A percentile compares a stretch with the other conserved stretches of the same genome.
Conservation (phyloP, 1,140 invertebrate species). For the Lethocerus indicus region DNA sequence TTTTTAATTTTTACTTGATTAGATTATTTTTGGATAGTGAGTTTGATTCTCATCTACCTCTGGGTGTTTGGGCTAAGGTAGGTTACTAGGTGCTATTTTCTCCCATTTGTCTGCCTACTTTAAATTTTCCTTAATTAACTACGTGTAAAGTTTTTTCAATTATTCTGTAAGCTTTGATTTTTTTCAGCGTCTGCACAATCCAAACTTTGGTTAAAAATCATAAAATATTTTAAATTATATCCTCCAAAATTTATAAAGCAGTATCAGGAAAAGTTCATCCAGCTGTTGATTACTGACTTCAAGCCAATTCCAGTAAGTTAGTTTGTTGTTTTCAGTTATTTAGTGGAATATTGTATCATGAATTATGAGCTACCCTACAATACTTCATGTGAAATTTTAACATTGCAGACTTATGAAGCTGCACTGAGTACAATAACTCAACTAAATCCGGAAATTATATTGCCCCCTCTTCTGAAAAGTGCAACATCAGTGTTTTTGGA, state of each 20-base stretch:
- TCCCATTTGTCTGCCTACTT: no score
- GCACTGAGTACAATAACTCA: conserved; percentile 42
- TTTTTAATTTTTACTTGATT: no score
- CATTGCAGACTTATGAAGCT: conserved; percentile 36
- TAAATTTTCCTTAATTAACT: neutral
- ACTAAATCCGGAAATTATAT: conserved; percentile 42
- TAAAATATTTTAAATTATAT: conserved; percentile 34
- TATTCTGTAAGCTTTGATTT: neutral
- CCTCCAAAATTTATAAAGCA: conserved; percentile 35
- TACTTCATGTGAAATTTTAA: neutral
- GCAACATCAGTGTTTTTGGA: conserved; percentile 41
- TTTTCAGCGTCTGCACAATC: conserved; percentile 23
- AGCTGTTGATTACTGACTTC: conserved; percentile 40
- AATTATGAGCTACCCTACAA: neutral
- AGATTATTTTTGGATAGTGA: no score
- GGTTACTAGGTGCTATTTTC: no score
- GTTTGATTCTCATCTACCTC: no score
- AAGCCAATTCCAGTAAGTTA: conserved; percentile 30
- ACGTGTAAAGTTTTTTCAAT: neutral
- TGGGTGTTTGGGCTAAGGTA: no score
- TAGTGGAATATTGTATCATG: neutral
- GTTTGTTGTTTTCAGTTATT: neutral
- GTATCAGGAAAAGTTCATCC: conserved; percentile 33
- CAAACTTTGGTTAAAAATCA: conserved; percentile 41
- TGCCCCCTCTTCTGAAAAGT: conserved; percentile 36